Conservation (phyloP, 2,113 vertebrate genomes). For the Oncorhynchus nerka region DNA sequence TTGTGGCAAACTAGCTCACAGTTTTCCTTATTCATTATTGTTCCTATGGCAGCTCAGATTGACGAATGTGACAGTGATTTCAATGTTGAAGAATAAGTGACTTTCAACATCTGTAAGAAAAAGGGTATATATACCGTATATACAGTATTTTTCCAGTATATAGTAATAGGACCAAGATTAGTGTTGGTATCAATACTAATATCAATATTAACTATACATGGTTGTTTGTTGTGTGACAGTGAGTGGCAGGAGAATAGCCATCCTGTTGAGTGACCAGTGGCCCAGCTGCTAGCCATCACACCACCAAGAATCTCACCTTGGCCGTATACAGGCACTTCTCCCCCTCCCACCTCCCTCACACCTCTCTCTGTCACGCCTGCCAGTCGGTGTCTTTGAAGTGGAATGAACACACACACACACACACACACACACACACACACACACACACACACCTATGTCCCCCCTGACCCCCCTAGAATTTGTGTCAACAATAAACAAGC, state of each 20-base stretch:
- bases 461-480: neutral
- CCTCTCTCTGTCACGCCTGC: neutral
- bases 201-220: neutral
- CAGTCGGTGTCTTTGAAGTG: neutral
- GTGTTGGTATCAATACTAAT: neutral
- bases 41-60: too few relatives aligned
- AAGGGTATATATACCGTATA: too few relatives aligned
- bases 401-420: neutral
- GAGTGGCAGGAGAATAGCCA: neutral
- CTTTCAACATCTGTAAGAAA: too few relatives aligned
- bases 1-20: too few relatives aligned
- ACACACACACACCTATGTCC: neutral
- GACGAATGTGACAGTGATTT: too few relatives aligned
- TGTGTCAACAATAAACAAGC: conserved; percentile 11
- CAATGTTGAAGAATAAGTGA: too few relatives aligned
- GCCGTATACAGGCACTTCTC: conserved; percentile 11
- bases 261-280: conserved; percentile 28
- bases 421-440: neutral
- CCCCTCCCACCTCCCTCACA: neutral
- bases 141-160: neutral
- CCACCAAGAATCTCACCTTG: conserved; percentile 52
- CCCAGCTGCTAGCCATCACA: conserved; percentile 32
- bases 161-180: neutral
- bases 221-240: neutral
- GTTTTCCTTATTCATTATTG: too few relatives aligned